phyloP scores from a whole-genome alignment of 2,888 invertebrate species.

The Polyploca ridens region DNA sequence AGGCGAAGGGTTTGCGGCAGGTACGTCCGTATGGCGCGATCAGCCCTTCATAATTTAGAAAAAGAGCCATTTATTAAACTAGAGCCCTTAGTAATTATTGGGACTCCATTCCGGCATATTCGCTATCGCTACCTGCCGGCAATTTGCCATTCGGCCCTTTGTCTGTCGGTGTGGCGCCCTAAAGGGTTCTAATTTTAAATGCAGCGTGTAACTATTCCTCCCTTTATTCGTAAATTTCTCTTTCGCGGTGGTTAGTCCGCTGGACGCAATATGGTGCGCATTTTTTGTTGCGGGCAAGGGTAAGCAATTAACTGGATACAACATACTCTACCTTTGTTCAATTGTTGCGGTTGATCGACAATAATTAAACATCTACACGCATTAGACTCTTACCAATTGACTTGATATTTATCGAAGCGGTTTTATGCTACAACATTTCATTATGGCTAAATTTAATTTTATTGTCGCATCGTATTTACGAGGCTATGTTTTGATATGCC shows the following conservation, averaged over 20 bases:
- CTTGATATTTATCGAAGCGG: not conserved
- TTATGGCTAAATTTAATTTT: not conserved
- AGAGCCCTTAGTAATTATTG: slow-evolving; percentile 80
- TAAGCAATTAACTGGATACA: slow-evolving; percentile 78
- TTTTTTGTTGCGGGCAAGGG: slow-evolving; percentile 73
- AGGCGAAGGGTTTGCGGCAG: slow-evolving; percentile 75
- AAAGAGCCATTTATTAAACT: slow-evolving; percentile 83
- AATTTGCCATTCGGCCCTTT: slow-evolving; percentile 83
- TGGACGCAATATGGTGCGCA: slow-evolving; percentile 81
- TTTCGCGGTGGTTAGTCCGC: slow-evolving; percentile 80
- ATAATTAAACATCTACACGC: slow-evolving; percentile 50
- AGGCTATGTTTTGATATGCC: slow-evolving; percentile 12
- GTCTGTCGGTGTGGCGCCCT: slow-evolving; percentile 84
- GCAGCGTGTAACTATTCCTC: slow-evolving; percentile 80
- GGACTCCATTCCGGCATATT: slow-evolving; percentile 77
- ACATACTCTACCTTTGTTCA: slow-evolving; percentile 60
- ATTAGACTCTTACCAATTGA: slow-evolving; percentile 20
- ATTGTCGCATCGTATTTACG: slow-evolving; percentile 11
- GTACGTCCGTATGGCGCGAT: slow-evolving; percentile 82
- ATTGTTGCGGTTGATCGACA: slow-evolving; percentile 70
- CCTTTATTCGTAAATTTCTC: slow-evolving; percentile 81
- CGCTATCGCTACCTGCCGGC: slow-evolving; percentile 84
- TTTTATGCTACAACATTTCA: slow-evolving; percentile 7
- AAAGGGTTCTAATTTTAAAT: slow-evolving; percentile 84
- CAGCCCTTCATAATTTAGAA: slow-evolving; percentile 80